Evolutionary conservation across 2,797 vertebrate species (phyloP), one percentile per base, ranked within the genome.

Genomic region (Podarcis siculus): DNA sequence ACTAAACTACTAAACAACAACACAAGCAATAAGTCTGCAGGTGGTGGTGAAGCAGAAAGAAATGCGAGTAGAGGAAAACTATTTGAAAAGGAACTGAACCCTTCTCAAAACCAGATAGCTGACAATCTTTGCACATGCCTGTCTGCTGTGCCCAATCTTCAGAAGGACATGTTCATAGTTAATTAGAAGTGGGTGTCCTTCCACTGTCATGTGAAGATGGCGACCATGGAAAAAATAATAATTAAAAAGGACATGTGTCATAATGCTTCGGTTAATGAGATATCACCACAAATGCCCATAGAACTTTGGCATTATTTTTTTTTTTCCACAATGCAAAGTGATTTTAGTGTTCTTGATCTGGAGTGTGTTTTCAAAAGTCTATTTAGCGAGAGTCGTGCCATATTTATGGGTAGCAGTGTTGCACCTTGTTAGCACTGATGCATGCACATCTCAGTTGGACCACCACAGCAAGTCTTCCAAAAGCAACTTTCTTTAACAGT

Each of bases 171-270:
- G 82, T 87, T 92, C 42, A 86, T 72, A 67, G 79, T 27, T 71
- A 89, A 27, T 86, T 89, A 86, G 89, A 88, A 90, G 86, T 35
- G 79, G 64, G 73, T 78, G 83, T 77, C 79, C 82, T 45, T 67
- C 69, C 32, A 85, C 39, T 85, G 85, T 72, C 85, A 79, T 79
- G 49, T 45, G 55, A 83, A 71, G 32, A 77, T 79, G 85, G 75
- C 45, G 32, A 78, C 45, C 27, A n/a, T 10, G 66, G 15, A 58
- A 66, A 79, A 76, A 80, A 82, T 69, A 80, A 76, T 85, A 89
- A 89, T 86, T 82, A n/a, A 79, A 83, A 90, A 87, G 66, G 75
- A 86, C 66, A 83, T 76, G 79, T 82, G 89, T 90, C 80, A 71
- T 86, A 79, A 86, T 87, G 80, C 82, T 87, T 79, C 55, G 49